Conservation (phyloP, 2,113 vertebrate genomes). For the Scomber colias region DNA sequence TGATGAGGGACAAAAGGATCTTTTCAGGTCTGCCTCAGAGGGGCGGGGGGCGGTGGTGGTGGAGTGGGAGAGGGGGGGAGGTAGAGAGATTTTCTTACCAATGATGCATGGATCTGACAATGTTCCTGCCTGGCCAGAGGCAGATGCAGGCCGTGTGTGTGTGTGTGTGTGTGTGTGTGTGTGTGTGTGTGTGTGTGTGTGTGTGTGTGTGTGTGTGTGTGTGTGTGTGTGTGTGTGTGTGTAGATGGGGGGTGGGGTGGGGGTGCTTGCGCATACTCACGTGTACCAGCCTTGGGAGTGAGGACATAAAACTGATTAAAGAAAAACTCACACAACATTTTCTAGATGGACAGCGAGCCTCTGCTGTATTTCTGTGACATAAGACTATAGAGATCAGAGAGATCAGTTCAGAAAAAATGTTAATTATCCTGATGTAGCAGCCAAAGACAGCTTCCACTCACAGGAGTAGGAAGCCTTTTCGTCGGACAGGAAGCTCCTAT, state of each 20-base stretch:
- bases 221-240: conserved; percentile 44
- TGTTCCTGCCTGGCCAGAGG: conserved; percentile 77
- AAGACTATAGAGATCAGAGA: conserved; percentile 10
- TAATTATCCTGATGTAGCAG: conserved; percentile 40
- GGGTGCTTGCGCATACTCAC: background rate
- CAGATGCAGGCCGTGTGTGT: conserved; percentile 59
- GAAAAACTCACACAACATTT: conserved; percentile 13
- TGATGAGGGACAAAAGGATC: conserved; percentile 84
- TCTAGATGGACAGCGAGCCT: background rate
- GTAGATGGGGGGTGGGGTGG: background rate
- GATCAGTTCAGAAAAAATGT: conserved; percentile 25
- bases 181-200: conserved; percentile 32
- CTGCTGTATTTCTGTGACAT: conserved; percentile 45
- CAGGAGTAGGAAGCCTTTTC: conserved; percentile 60
- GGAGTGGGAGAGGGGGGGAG: conserved; percentile 27
- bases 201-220: conserved; percentile 19
- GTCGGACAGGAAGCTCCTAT: conserved; percentile 75
- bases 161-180: conserved; percentile 42
- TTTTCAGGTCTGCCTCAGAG: conserved; percentile 81
- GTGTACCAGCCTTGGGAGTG: conserved; percentile 14
- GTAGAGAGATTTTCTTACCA: conserved; percentile 83
- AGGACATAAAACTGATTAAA: conserved; percentile 46
- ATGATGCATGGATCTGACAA: conserved; percentile 87
- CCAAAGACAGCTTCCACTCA: conserved; percentile 44
- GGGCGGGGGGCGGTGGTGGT: conserved; percentile 37